Base-by-base conservation (phyloP, 2,797 vertebrate genomes). In the Mycteria americana region DNA sequence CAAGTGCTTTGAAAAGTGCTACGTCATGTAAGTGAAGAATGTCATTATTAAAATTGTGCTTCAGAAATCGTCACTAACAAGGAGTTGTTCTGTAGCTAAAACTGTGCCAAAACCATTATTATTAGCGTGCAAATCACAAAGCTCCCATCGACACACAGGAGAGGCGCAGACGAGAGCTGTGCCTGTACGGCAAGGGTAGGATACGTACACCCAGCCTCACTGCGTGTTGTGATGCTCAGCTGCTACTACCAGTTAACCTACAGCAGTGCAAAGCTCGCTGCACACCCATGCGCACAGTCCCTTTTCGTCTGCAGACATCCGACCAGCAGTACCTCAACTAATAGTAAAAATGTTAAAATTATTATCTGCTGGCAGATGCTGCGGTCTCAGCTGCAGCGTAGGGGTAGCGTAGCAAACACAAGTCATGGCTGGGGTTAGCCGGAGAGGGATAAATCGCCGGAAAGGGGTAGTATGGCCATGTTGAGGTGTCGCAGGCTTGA, bases 21-120 rank as follows among this genome's bases (percentile, higher is more conserved):
- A 92, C 92, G 88, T 93, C 80, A 79, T 92, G 74, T 77, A 90
- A 93, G 88, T 87, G 93, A 97, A 79, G 77, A 96, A 79, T 69
- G 85, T 91, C 67, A 96, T 97, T 97, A 94, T 93, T 93, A 95
- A 95, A 95, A 92, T 79, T 87, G 90, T 23, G 67, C 85, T 96
- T 96, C 90, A 92, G 94, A 96, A 95, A 86, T 88, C 93, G 74
- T 60, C 90, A 21, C 70, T 87, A 95, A 73, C 77, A 74, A 94
- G 94, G 63, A 62, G 77, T 94, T 85, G 60, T 90, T 94, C 83
- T 53, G 23, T 9, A 69, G 90, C 88, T 59, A 73, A 53, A 94
- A 79, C 74, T 35, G 73, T 7, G 7, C 92, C 80, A 84, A 90
- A 96, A 91, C 4, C 69, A 37, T 48, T 69, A 37, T 48, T 69